phyloP scores from a whole-genome alignment of 2,888 invertebrate species.

The Heteromurus nitidus region DNA sequence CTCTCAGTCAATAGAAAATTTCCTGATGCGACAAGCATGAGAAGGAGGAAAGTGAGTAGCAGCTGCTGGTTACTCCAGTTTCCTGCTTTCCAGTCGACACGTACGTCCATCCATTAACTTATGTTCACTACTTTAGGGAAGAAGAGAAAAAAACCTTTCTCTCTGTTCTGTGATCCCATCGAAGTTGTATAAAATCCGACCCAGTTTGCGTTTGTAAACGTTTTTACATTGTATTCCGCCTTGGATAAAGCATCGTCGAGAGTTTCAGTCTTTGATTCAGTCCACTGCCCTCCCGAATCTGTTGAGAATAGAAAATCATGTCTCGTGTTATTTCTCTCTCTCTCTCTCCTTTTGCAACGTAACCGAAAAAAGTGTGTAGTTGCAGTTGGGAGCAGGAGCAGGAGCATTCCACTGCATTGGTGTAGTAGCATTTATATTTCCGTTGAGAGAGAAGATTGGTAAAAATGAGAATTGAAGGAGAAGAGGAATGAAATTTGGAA shows the following conservation, averaged over 20 bases:
- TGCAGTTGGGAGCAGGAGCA: too few species aligned
- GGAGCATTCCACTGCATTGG: constrained; percentile 37
- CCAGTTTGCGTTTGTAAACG: constrained; percentile 21
- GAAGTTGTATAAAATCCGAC: constrained; percentile 3
- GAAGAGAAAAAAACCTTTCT: too few species aligned
- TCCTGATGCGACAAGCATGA: too few species aligned
- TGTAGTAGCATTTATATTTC: not conserved
- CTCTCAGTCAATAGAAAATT: too few species aligned
- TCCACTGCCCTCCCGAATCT: constrained; percentile 45
- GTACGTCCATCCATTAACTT: constrained; percentile 48
- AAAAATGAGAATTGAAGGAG: constrained; percentile 57
- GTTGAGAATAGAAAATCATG: constrained; percentile 61
- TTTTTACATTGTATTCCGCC: too few species aligned
- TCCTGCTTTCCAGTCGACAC: constrained; percentile 54
- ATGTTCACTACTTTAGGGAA: constrained; percentile 33
- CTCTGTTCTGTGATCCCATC: not conserved
- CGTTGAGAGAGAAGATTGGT: constrained; percentile 24
- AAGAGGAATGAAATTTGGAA: constrained; percentile 57
- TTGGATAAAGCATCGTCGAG: constrained; percentile 1
- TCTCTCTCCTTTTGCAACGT: too few species aligned
- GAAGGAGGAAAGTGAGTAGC: constrained; percentile 22
- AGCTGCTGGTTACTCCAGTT: constrained; percentile 25
- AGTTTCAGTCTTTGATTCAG: constrained; percentile 58
- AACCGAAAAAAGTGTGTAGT: not conserved
- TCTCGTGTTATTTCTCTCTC: constrained; percentile 17